phyloP scores from a whole-genome alignment of 2,888 invertebrate genomes.

The Tanaodytes sp. region DNA sequence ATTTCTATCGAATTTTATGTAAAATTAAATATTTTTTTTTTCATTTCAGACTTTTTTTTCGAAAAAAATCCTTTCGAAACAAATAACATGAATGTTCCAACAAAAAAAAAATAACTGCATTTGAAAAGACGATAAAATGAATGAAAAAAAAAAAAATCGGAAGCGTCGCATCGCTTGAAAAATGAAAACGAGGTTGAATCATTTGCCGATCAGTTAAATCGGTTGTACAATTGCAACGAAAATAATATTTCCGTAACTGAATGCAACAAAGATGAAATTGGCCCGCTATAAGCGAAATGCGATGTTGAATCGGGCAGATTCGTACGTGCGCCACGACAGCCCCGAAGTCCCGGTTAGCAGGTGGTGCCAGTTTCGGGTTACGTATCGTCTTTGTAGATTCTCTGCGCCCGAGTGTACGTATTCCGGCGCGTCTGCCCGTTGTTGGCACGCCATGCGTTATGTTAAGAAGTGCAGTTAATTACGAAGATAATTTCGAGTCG shows the following conservation, averaged over 20 bases:
- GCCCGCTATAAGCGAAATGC: constrained; percentile 34
- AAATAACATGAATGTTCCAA: too few relatives aligned
- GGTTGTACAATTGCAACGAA: not conserved
- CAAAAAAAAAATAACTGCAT: too few relatives aligned
- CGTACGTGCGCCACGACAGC: constrained; percentile 27
- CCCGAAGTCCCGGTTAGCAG: constrained; percentile 49
- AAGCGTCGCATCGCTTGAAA: too few relatives aligned
- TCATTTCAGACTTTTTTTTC: too few relatives aligned
- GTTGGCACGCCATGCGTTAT: constrained; percentile 72
- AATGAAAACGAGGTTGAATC: too few relatives aligned
- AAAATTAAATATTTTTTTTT: too few relatives aligned
- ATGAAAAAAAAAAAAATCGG: too few relatives aligned
- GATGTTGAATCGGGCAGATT: constrained; percentile 32
- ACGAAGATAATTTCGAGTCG: constrained; percentile 72
- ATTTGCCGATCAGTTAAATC: too few relatives aligned
- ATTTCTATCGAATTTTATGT: too few relatives aligned
- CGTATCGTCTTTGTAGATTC: constrained; percentile 68
- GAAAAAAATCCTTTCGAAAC: too few relatives aligned
- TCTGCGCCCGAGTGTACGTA: constrained; percentile 61
- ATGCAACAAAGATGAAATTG: constrained; percentile 34
- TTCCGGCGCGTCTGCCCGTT: constrained; percentile 66
- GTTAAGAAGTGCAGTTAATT: constrained; percentile 73
- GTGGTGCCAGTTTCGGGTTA: constrained; percentile 68
- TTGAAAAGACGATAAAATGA: too few relatives aligned
- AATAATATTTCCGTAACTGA: constrained; percentile 20